phyloP scores from a whole-genome alignment of 2,888 invertebrate genomes.

The Drosophila emarginata region DNA sequence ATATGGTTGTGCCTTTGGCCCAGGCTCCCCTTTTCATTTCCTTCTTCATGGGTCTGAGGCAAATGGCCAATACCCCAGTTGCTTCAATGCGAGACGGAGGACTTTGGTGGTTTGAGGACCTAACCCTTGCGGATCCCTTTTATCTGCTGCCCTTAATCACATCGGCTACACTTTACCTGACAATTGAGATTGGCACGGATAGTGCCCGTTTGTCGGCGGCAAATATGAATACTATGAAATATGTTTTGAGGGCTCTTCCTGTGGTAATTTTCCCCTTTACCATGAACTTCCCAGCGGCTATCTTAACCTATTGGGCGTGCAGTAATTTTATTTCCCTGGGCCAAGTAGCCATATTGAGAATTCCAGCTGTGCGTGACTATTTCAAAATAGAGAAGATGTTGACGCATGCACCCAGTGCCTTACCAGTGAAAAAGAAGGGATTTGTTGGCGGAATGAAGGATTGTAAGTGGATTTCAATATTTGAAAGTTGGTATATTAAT shows the following conservation, averaged over 20 bases:
- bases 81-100: conserved; percentile 95
- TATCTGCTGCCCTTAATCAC: conserved; percentile 94
- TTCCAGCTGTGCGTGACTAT: conserved; percentile 88
- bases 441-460: conserved; percentile 91
- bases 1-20: conserved; percentile 89
- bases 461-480: conserved; percentile 84
- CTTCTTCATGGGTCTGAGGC: conserved; percentile 92
- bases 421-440: conserved; percentile 89
- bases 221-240: conserved; percentile 88
- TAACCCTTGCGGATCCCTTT: conserved; percentile 95
- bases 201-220: conserved; percentile 86
- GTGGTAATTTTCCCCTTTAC: conserved; percentile 92
- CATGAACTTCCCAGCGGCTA: conserved; percentile 93
- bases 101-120: conserved; percentile 94
- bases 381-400: conserved; percentile 89
- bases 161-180: conserved; percentile 90
- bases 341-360: conserved; percentile 89
- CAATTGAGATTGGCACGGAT: conserved; percentile 93
- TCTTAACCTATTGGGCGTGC: conserved; percentile 94
- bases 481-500: background rate
- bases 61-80: conserved; percentile 95
- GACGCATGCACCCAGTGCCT: conserved; percentile 84
- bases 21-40: conserved; percentile 96
- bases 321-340: conserved; percentile 92
- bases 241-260: conserved; percentile 89